Conservation (phyloP, 2,888 invertebrate species). For the Eilema sororculum region DNA sequence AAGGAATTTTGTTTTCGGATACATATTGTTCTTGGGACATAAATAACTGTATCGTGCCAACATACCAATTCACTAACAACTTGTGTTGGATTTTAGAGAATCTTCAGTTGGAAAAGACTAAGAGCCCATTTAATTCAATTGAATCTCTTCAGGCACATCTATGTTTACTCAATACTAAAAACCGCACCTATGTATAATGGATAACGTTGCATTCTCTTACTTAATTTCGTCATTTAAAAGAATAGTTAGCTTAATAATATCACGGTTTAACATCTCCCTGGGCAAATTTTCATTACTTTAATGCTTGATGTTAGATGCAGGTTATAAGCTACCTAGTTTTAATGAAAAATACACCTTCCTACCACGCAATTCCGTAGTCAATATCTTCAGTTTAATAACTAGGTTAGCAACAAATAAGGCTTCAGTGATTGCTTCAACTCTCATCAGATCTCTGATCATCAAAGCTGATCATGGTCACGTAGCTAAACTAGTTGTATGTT, state of each 20-base stretch:
- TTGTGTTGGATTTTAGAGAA: too few relatives aligned
- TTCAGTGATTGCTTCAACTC: neutral
- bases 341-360: neutral
- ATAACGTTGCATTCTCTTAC: neutral
- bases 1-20: conserved; percentile 2
- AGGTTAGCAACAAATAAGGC: too few relatives aligned
- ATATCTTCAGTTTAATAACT: too few relatives aligned
- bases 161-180: neutral
- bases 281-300: too few relatives aligned
- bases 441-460: neutral
- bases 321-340: neutral
- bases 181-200: neutral
- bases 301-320: too few relatives aligned
- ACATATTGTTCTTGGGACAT: neutral
- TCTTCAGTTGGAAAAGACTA: too few relatives aligned
- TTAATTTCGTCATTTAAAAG: too few relatives aligned
- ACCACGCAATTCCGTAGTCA: too few relatives aligned
- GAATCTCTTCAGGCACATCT: neutral
- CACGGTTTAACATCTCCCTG: too few relatives aligned
- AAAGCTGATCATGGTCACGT: neutral
- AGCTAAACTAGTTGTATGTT: neutral
- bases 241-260: too few relatives aligned
- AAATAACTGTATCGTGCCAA: neutral
- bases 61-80: neutral
- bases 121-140: too few relatives aligned